Evolutionary conservation across 2,888 invertebrate genomes (phyloP).

Genomic region (Trissonchulus sp.): DNA sequence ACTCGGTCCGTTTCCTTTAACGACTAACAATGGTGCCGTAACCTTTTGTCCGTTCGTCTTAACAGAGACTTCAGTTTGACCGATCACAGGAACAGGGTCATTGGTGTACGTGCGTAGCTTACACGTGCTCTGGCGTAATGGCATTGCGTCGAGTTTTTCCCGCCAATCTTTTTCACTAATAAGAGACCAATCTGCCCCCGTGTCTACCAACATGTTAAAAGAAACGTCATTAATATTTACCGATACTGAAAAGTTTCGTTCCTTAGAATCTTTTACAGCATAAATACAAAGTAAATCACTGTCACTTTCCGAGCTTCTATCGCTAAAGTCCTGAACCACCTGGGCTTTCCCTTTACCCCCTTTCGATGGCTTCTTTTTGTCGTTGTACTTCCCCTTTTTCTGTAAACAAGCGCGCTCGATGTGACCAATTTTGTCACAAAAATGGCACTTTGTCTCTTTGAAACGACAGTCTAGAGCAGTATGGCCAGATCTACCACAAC

Average conservation of each 20-base stretch:
- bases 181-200: background rate
- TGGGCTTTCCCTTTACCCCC: background rate
- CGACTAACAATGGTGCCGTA: background rate
- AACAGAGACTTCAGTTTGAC: background rate
- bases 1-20: background rate
- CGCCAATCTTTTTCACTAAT: background rate
- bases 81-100: background rate
- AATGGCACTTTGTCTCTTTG: background rate
- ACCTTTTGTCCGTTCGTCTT: background rate
- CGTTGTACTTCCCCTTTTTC: no score
- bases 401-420: background rate
- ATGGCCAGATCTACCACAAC: background rate
- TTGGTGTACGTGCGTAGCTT: background rate
- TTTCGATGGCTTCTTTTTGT: background rate
- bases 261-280: background rate
- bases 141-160: background rate
- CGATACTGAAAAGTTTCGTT: background rate
- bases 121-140: background rate
- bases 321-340: background rate
- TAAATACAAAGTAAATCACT: background rate
- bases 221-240: background rate
- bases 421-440: background rate
- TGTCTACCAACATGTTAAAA: background rate
- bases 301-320: background rate
- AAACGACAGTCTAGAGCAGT: background rate